Base-by-base conservation (phyloP, 2,113 vertebrate genomes). In the Anarrhichthys ocellatus region DNA sequence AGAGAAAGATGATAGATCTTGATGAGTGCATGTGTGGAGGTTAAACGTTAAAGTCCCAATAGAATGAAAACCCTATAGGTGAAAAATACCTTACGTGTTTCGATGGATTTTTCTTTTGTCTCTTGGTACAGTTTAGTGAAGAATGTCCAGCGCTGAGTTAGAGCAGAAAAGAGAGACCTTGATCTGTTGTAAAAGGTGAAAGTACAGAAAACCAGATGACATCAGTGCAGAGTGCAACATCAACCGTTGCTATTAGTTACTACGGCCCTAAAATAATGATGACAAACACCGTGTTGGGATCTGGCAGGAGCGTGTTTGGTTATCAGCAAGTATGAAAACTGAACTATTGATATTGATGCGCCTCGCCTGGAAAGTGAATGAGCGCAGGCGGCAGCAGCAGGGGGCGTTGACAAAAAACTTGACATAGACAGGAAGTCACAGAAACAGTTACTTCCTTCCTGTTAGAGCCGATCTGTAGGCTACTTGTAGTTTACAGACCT, bases 151-250 rank as follows among this genome's bases (percentile, higher is more conserved):
- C 40, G 0, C 14, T 46, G 22, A 66, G 13, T 64, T 6, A 64
- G 50, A 27, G 50, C 48, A 71, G 9, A 59, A 73, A 52, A 1
- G 1, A 61, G 27, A 6, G 17, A 59, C 44, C 67, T 63, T 74
- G 78, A 88, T 58, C 83, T 68, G 78, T 63, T 82, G 81, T 72
- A 24, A 81, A 5, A 34, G 24, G 22, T 61, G 38, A 58, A 71
- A 48, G 42, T 17, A 61, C 46, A 65, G 29, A 48, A 54, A 71
- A 40, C 59, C 42, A 69, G 52, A 46, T 38, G 64, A 38, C n/a
- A 58, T 87, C 62, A 80, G 66, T 76, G 38, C 69, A 42, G 52
- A 68, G 66, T 63, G 77, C 66, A 83, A 29, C 71, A 76, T 74
- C 75, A 67, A 58, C 42, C 6, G 13, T 8, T 66, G 50, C 61